A percentile compares a stretch with the other conserved stretches of the same genome.
These are phyloP conservation scores for Muscicapa comitata DNA, from an alignment of 2,797 vertebrate species.

Conservation along the genomic window DNA sequence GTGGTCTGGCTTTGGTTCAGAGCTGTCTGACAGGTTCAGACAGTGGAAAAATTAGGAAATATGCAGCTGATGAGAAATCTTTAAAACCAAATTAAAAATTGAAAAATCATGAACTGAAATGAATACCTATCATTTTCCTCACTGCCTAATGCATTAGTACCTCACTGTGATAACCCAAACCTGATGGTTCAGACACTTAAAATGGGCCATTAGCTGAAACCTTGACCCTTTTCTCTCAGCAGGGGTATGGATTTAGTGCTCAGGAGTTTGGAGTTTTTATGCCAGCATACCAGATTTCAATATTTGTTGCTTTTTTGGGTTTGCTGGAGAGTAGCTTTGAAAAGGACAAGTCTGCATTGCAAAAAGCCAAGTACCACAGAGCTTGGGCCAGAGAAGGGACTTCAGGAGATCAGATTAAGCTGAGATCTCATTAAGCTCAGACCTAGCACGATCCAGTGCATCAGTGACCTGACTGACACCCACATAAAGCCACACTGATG, in stretches of 20 bases:
- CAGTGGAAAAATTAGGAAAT: neutral
- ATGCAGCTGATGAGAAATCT: neutral
- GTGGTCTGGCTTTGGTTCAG: neutral
- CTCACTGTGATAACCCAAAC: accelerated
- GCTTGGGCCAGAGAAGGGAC: neutral
- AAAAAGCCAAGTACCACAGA: neutral
- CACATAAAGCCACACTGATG: neutral
- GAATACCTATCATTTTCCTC: neutral
- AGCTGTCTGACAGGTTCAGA: neutral
- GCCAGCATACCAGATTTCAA: neutral
- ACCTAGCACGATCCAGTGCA: neutral
- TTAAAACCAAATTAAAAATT: neutral
- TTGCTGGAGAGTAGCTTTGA: neutral
- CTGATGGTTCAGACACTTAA: neutral
- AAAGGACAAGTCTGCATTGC: neutral
- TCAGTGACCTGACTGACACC: neutral
- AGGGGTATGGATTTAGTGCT: neutral
- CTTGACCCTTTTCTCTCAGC: neutral
- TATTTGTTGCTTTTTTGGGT: neutral
- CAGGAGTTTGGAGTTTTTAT: neutral
- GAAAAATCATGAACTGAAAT: neutral
- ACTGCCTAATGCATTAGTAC: neutral
- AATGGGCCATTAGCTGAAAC: neutral
- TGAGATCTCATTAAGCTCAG: neutral
- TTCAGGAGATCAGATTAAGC: neutral